These are phyloP conservation scores for Troides aeacus DNA, from an alignment of 2,888 invertebrate genomes.

Conservation along the genomic window DNA sequence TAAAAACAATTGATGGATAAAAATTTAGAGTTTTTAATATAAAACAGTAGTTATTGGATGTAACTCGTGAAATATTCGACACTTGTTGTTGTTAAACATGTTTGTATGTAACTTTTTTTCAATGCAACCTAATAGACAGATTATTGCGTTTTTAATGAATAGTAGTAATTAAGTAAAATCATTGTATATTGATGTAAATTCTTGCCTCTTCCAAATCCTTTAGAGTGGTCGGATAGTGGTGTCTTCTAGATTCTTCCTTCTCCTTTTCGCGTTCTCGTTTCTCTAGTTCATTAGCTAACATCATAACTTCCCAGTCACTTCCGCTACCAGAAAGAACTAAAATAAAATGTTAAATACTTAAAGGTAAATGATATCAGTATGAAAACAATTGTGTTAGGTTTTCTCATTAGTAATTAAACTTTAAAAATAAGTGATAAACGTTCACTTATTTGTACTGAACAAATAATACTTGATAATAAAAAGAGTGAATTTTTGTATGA, in stretches of 20 bases:
- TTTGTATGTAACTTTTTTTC: neutral
- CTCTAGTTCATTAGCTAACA: constrained; percentile 87
- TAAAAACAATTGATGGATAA: neutral
- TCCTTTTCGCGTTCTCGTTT: constrained; percentile 74
- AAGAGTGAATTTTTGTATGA: no score
- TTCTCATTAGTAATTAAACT: no score
- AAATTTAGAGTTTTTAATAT: neutral
- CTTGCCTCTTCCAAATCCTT: constrained; percentile 71
- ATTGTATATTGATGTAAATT: constrained; percentile 10
- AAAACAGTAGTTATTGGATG: neutral
- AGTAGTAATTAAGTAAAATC: neutral
- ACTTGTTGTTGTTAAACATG: neutral
- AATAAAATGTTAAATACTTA: neutral
- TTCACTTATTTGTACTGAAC: no score
- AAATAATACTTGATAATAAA: no score
- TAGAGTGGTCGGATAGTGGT: constrained; percentile 62
- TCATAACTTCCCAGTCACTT: constrained; percentile 88
- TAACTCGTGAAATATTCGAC: neutral
- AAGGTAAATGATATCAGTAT: neutral
- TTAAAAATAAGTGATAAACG: no score
- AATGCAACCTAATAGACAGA: neutral
- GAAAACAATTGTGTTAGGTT: no score
- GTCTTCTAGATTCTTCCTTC: constrained; percentile 57
- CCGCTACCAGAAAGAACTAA: constrained; percentile 54
- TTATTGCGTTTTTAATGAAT: neutral